A percentile compares a stretch with the other conserved stretches of the same genome.
These are phyloP conservation scores for Eledona agricola DNA, from an alignment of 2,888 invertebrate species.

Conservation along the genomic window DNA sequence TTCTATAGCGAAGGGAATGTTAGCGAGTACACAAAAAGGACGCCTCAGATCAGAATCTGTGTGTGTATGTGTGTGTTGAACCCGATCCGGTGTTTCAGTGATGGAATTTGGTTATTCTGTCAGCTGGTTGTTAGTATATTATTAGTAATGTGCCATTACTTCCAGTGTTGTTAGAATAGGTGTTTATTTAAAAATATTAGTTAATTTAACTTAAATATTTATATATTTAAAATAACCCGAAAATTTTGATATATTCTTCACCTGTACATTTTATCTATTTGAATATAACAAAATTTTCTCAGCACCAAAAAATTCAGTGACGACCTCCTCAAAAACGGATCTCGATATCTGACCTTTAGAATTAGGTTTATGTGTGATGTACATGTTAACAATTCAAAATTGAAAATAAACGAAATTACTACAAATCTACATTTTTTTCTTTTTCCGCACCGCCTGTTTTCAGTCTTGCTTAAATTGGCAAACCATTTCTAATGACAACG, in stretches of 20 bases:
- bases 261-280: constrained; percentile 33
- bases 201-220: constrained; percentile 58
- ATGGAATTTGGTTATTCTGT: constrained; percentile 62
- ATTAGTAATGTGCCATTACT: constrained; percentile 61
- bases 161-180: constrained; percentile 60
- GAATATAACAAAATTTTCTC: constrained; percentile 61
- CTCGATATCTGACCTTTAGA: constrained; percentile 47
- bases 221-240: constrained; percentile 48
- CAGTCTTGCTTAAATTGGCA: constrained; percentile 47
- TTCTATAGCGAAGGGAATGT: constrained; percentile 45
- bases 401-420: constrained; percentile 63
- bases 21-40: constrained; percentile 39
- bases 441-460: constrained; percentile 40
- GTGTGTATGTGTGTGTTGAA: constrained; percentile 34
- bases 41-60: constrained; percentile 36
- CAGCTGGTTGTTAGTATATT: constrained; percentile 55
- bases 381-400: constrained; percentile 64
- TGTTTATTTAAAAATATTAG: constrained; percentile 60
- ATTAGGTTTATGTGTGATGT: constrained; percentile 64
- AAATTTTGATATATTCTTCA: constrained; percentile 60
- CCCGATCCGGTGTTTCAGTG: constrained; percentile 54
- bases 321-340: constrained; percentile 30
- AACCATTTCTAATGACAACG: constrained; percentile 33
- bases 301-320: constrained; percentile 53
- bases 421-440: constrained; percentile 54